Evolutionary conservation across 2,888 invertebrate species (phyloP).

Genomic region (Drosophila formosana): DNA sequence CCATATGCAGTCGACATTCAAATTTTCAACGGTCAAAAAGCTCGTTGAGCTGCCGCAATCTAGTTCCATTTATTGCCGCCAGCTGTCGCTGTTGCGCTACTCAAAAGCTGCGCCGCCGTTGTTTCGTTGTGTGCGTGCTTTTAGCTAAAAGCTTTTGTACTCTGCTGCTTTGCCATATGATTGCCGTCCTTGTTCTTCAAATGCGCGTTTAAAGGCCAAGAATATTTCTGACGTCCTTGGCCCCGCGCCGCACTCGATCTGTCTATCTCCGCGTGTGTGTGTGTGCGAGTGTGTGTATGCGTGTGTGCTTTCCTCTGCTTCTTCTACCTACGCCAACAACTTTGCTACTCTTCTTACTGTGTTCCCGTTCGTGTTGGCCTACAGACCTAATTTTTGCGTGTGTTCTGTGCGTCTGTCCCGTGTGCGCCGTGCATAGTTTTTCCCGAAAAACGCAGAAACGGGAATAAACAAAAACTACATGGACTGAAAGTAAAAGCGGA

Average conservation of each 20-base stretch:
- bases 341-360: slow-evolving; percentile 76
- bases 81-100: slow-evolving; percentile 33
- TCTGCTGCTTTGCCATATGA: slow-evolving; percentile 57
- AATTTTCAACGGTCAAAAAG: slow-evolving; percentile 13
- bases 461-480: slow-evolving; percentile 51
- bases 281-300: slow-evolving; percentile 36
- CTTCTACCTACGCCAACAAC: slow-evolving; percentile 81
- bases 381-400: slow-evolving; percentile 79
- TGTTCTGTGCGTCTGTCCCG: slow-evolving; percentile 64
- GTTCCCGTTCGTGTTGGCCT: slow-evolving; percentile 81
- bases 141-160: slow-evolving; percentile 62
- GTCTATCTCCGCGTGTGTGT: slow-evolving; percentile 29
- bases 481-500: slow-evolving; percentile 52
- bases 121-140: slow-evolving; percentile 52
- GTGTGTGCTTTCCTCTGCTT: slow-evolving; percentile 69
- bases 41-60: slow-evolving; percentile 20
- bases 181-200: slow-evolving; percentile 85
- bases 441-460: slow-evolving; percentile 60
- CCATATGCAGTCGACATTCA: neutral
- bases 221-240: slow-evolving; percentile 71
- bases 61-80: slow-evolving; percentile 6
- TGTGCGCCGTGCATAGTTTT: slow-evolving; percentile 70
- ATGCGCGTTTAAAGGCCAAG: slow-evolving; percentile 84
- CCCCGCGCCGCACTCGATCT: slow-evolving; percentile 47
- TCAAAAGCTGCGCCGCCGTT: slow-evolving; percentile 28